A percentile compares a stretch with the other conserved stretches of the same genome.
Evolutionary conservation across 2,113 vertebrate species (phyloP).

Genomic region (Zosterops japonicus): DNA sequence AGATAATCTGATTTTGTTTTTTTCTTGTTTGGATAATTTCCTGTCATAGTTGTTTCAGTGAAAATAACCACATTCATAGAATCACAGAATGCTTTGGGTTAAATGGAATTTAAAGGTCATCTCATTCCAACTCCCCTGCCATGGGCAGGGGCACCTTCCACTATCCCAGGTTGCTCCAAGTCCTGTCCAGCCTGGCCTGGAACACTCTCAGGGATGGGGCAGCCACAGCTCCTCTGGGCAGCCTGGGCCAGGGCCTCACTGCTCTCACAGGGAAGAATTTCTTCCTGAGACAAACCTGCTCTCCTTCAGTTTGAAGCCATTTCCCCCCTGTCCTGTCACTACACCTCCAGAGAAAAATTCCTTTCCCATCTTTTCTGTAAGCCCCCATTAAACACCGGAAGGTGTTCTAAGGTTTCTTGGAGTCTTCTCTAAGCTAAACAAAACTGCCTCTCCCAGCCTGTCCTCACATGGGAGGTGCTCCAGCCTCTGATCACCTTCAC

Average conservation of each 20-base stretch:
- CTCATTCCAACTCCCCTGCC: fast-evolving
- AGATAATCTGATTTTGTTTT: background rate
- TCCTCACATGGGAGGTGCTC: background rate
- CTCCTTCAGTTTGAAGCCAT: background rate
- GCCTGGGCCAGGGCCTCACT: background rate
- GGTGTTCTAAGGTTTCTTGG: background rate
- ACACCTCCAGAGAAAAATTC: background rate
- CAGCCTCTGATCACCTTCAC: background rate
- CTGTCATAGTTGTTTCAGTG: background rate
- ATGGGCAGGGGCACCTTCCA: fast-evolving
- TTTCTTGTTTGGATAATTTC: background rate
- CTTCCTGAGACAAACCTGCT: background rate
- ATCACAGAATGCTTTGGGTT: background rate
- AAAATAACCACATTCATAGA: background rate
- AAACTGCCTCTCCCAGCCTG: background rate
- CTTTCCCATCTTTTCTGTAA: background rate
- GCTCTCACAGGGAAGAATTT: background rate
- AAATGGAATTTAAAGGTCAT: background rate
- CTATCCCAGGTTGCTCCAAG: background rate
- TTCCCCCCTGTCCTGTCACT: background rate
- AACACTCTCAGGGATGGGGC: background rate
- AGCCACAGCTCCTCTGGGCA: background rate
- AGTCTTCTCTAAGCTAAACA: background rate
- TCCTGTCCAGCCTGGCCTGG: background rate
- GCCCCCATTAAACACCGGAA: background rate